Base-by-base conservation (phyloP, 2,888 invertebrate genomes). In the Melipona beecheii region DNA sequence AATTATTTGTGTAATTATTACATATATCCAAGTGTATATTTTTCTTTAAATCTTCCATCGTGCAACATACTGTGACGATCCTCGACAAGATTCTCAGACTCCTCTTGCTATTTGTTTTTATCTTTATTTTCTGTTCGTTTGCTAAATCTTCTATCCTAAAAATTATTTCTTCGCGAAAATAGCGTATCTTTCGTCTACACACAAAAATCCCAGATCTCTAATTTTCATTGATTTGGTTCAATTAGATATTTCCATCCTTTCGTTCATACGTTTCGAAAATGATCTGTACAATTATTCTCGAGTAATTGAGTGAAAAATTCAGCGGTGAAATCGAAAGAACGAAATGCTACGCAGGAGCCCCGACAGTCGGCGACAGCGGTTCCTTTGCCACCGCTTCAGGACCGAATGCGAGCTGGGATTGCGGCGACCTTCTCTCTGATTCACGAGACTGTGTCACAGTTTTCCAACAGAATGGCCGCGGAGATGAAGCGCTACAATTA, bases 401-500 rank as follows among this genome's bases (percentile, higher is more conserved):
- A 96, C 73, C 92, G 93, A 17, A 94, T 97, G 82, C 95, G 96
- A n/a, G 95, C 96, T 36, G 96, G 96, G 0, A 96, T 97, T 6
- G 97, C 98, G 0, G 95, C 96, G 83, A 97, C 96, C 73, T 98
- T 98, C 95, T 96, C 98, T 0, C 95, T 97, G 50, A 97, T 98
- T 91, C 98, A 98, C 94, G 97, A 97, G 60, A 97, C 97, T 0
- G 98, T 98, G n/a, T 96, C 96, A 0, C 95, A 96, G 85, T 97
- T 96, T 93, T 98, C 97, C 0, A 95, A 95, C 36, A 95, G 95
- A 91, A 98, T 98, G 98, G 95, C 96, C 89, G 91, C 94, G 15
- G 97, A 98, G 95, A 96, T 98, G 95, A 96, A 97, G 81, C 95
- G 98, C 19, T 96, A 97, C 92, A 98, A 97, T 94, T 98, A 98